Percentiles rank a stretch among this genome's conserved stretches.
Conservation (phyloP, 2,888 invertebrate species). For the Trypoxylon attenuatum region DNA sequence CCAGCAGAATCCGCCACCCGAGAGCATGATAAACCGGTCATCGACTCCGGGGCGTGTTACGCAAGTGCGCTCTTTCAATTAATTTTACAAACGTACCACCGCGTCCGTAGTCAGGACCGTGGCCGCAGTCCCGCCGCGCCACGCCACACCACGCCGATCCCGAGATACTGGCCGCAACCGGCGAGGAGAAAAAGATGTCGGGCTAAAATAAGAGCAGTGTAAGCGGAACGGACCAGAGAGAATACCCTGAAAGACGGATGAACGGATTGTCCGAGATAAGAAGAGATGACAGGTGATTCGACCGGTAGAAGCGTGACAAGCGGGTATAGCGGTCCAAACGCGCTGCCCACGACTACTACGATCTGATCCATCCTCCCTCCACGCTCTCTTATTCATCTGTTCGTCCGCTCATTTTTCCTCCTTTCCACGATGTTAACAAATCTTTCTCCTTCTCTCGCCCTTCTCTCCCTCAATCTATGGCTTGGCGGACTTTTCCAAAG, state of each 20-base stretch:
- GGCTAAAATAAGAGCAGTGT: slow-evolving; percentile 15
- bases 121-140: no score
- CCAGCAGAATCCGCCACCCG: no score
- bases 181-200: slow-evolving; percentile 1
- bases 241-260: slow-evolving; percentile 56
- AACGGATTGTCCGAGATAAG: slow-evolving; percentile 65
- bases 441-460: no score
- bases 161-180: no score
- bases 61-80: neutral
- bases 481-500: no score
- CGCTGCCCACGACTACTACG: slow-evolving; percentile 5
- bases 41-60: neutral
- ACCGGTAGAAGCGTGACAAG: slow-evolving; percentile 51
- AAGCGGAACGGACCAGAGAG: neutral
- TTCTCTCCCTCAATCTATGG: no score
- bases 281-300: slow-evolving; percentile 67
- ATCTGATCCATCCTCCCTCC: slow-evolving; percentile 11
- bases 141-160: no score
- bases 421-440: slow-evolving; percentile 8
- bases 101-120: neutral
- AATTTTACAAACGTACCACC: neutral
- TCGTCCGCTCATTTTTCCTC: slow-evolving; percentile 6
- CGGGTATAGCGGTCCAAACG: slow-evolving; percentile 13
- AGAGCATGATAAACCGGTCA: no score
- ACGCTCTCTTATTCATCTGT: slow-evolving; percentile 27